These are phyloP conservation scores for Sminthurinus aureus DNA, from an alignment of 2,888 invertebrate genomes.

Conservation along the genomic window DNA sequence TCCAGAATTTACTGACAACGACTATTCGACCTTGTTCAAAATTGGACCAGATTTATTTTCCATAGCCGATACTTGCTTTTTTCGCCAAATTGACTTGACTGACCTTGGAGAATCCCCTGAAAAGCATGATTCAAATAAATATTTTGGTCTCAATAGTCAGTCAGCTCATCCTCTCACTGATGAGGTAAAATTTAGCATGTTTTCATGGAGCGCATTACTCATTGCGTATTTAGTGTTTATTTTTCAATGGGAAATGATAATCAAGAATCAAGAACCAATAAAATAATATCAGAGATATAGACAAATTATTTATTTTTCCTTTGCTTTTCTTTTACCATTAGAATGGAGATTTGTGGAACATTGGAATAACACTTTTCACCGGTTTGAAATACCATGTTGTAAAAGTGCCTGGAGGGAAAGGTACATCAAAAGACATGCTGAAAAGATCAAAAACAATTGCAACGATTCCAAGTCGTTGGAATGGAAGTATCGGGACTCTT, in stretches of 20 bases:
- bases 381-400: slow-evolving; percentile 23
- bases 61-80: slow-evolving; percentile 64
- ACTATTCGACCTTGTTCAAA: slow-evolving; percentile 64
- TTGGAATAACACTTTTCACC: slow-evolving; percentile 57
- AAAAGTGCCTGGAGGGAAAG: slow-evolving; percentile 16
- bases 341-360: too few relatives aligned
- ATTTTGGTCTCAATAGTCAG: slow-evolving; percentile 63
- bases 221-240: too few relatives aligned
- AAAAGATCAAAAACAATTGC: slow-evolving; percentile 47
- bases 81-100: slow-evolving; percentile 61
- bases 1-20: slow-evolving; percentile 65
- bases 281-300: too few relatives aligned
- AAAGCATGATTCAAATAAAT: slow-evolving; percentile 55
- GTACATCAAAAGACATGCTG: slow-evolving; percentile 43
- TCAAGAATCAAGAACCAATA: too few relatives aligned
- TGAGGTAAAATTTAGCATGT: too few relatives aligned
- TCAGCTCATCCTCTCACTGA: slow-evolving; percentile 66
- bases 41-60: slow-evolving; percentile 65
- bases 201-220: too few relatives aligned
- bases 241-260: too few relatives aligned
- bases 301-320: too few relatives aligned
- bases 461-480: slow-evolving; percentile 51
- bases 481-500: slow-evolving; percentile 44
- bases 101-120: slow-evolving; percentile 47
- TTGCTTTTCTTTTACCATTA: too few relatives aligned